Evolutionary conservation across 1,140 invertebrate genomes (phyloP), one percentile per base, ranked within the genome.

Genomic region (Wasmannia auropunctata): DNA sequence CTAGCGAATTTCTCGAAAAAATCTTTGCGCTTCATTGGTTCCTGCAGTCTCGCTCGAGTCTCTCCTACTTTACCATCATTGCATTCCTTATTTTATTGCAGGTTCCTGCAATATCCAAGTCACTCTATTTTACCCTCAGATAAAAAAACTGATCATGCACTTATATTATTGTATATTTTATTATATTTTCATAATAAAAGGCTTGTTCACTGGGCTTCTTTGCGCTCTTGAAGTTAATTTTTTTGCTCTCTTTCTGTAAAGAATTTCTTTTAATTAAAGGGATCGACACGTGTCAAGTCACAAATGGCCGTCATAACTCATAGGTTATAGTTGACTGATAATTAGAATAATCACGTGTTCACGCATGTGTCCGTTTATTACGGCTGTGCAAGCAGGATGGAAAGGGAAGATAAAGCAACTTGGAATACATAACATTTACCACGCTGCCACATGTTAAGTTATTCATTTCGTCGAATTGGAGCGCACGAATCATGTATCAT

Each of bases 401-500:
- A 22, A 62, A n/a, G 19, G 5, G 11, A n/a, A 79, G 14, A 14
- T 51, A 54, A 34, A 25, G 22, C 3, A 79, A 8, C 14, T 11
- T 51, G 16, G 16, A 28, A 28, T 14, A 40, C 37, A 25, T 49
- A n/a, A 28, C n/a, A 0, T 70, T 81, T 16, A 25, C 3, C 67
- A n/a, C n/a, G 51, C n/a, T 46, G 14, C 2, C 28, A 14, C 25
- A 37, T 65, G 22, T 37, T 37, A 25, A 25, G 14, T 22, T n/a
- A 51, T 11, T 22, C 3, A 19, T 77, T 11, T 22, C 3, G n/a
- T 77, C 19, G 2, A 2, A 0, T 49, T 22, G 16, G 22, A 46
- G 37, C 11, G 19, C 16, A n/a, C 14, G 11, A 65, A 31, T 56
- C 34, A 81, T 81, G 79, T 72, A 56, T 56, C 19, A 70, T 10